Evolutionary conservation across 2,797 vertebrate species (phyloP), one percentile per base, ranked within the genome.

Genomic region (Pteronotus mesoamericanus): DNA sequence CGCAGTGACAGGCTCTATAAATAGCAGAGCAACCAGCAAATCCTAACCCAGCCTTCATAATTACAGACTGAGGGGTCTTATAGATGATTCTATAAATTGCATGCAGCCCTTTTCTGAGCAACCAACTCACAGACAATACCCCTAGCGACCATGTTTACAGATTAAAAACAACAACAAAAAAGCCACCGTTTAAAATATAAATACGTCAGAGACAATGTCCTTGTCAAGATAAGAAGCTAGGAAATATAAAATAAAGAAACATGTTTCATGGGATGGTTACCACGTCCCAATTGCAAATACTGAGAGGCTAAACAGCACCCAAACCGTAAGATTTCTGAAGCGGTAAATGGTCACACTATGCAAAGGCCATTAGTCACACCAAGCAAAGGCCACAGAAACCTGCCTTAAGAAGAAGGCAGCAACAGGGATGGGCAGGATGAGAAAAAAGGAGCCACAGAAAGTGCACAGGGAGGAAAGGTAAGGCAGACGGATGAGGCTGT

Each of bases 1-100:
- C 69, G 64, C 96, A 91, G 37, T 77, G 92, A 75, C 96, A 77
- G 96, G 57, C n/a, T 93, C 97, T 85, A 96, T 95, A 97, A 97
- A 96, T 96, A 97, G 95, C 85, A 89, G 26, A 66, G 88, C 93
- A 82, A 66, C 72, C 89, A 88, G 92, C 85, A 96, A 96, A 94
- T 78, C 88, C 57, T 22, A 93, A 74, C 51, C 71, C 88, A 89
- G 86, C 24, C 95, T 86, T 79, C 69, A 19, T 72, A 88, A 96
- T 83, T 92, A 95, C 92, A 95, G 95, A 89, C 64, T 0, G 18
- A 86, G 37, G 55, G 69, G 79, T 61, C 84, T 78, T 59, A 16
- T 0, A 34, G 79, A 86, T 18, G 48, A 74, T 55, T 82, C 72
- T 68, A 44, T 34, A 72, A 90, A 53, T 55, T 57, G 88, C 72